Evolutionary conservation across 2,888 invertebrate species (phyloP), one percentile per base, ranked within the genome.

Genomic region (Cantharis nigra): DNA sequence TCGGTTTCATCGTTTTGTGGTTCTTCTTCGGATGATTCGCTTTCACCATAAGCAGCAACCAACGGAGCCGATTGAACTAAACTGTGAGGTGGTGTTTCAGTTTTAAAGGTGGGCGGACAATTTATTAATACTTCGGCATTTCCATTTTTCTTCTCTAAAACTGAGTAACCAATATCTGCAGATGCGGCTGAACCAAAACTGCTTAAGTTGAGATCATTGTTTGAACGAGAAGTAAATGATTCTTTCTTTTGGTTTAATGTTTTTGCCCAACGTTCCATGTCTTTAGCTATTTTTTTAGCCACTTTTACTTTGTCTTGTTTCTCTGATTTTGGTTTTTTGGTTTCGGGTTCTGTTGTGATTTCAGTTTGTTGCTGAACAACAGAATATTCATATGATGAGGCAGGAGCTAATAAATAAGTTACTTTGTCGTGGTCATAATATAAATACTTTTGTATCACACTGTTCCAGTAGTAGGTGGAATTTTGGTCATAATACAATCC

Each of bases 231-330:
- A 13, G 81, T 90, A 87, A 26, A 90, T 88, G 80, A 88, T 88
- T 97, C 96, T 87, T 98, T 98, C 89, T 97, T 97, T 87, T 98
- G 98, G 87, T 99, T 99, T 80, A 98, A 90, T 11, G 97, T 97
- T 84, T 98, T 97, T 0, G 99, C 99, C 99, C 99, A 99, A 77
- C 94, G 92, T 85, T 94, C 95, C 96, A 96, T 96, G 83, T 96
- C 95, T 90, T 98, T 98, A 0, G 98, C 98, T 82, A 98, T 98
- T 88, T 98, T 97, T 87, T 98, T 98, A 5, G 98, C 98, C 11
- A 97, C 97, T 89, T 98, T 98, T 0, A 97, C 98, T 90, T 98
- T 98, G 84, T 98, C 98, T 78, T 95, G 96, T 83, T 96, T 96
- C 69, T 92, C 93, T 82, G 92, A 93, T 84, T 93, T 93, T 79